Evolutionary conservation across 2,113 vertebrate genomes (phyloP), one percentile per base, ranked within the genome.

Genomic region (Morone chrysops): DNA sequence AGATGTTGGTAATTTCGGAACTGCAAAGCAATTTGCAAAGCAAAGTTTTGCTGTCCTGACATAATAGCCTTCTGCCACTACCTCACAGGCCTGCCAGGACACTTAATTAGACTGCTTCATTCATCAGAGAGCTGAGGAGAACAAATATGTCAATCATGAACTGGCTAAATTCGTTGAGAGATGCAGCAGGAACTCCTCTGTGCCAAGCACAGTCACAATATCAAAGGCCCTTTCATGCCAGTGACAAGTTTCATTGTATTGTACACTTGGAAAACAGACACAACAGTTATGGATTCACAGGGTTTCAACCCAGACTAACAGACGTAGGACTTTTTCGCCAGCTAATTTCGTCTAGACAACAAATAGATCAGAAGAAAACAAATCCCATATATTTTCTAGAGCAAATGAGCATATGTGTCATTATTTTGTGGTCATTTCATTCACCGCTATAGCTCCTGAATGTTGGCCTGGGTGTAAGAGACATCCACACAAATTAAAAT

Each of bases 1-100:
- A 61, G 25, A 51, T 76, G 20, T 61, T 70, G 16, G 20, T 68
- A 41, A 22, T 80, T 74, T 67, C 63, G n/a, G 56, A 66, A 57
- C 43, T n/a, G n/a, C 38, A 51, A 38, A 73, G 36, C 40, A 70
- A 80, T 76, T 57, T 65, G 20, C 45, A 38, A 75, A 68, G 25
- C 47, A 62, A 67, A 65, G 51, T 71, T 68, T 77, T 65, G 13
- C 56, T 65, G 14, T 67, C 41, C 68, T 70, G 47, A 78, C 59
- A 76, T 76, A 70, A 80, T 43, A 63, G 41, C 79, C 50, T 70
- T 84, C 70, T 88, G 78, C 53, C 56, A 14, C 36, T 25, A 47
- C 63, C 53, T 84, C 45, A 73, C 13, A 79, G 41, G 14, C 59
- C 50, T 73, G 66, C 77, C 76, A 85, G 53, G 22, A 51, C 0